Conservation (phyloP, 1,140 invertebrate genomes). For the Aethina tumida region DNA sequence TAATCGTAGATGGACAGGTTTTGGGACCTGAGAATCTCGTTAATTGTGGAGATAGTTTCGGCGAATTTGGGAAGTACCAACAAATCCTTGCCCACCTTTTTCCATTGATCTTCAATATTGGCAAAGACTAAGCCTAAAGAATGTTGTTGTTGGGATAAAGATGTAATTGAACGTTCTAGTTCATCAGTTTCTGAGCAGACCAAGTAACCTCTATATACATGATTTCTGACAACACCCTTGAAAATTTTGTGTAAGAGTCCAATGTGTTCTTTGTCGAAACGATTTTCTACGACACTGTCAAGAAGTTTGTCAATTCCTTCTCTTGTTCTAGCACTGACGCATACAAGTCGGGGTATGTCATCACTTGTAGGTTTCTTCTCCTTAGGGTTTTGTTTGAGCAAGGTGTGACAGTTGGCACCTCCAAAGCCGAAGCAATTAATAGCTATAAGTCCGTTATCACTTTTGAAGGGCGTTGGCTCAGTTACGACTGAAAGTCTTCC, state of each 20-base stretch:
- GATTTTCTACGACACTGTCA: slow-evolving; percentile 46
- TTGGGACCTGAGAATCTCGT: no score
- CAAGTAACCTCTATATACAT: slow-evolving; percentile 44
- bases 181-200: no score
- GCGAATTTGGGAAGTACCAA: no score
- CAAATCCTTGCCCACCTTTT: no score
- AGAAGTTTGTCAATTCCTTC: slow-evolving; percentile 60
- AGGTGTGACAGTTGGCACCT: slow-evolving; percentile 53
- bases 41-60: no score
- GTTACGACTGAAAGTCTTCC: slow-evolving; percentile 49
- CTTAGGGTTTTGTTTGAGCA: slow-evolving; percentile 47
- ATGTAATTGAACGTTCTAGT: no score
- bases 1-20: no score
- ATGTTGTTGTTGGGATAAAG: no score
- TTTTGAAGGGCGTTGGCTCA: slow-evolving; percentile 48
- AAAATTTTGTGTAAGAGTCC: slow-evolving; percentile 40
- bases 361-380: slow-evolving; percentile 36
- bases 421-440: slow-evolving; percentile 54
- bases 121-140: no score
- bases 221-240: slow-evolving; percentile 38
- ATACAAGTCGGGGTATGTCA: slow-evolving; percentile 45
- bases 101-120: no score
- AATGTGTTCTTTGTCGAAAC: slow-evolving; percentile 44
- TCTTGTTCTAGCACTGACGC: slow-evolving; percentile 51
- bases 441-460: slow-evolving; percentile 34